Evolutionary conservation across 2,888 invertebrate genomes (phyloP).

Genomic region (Pherbina coryleti): DNA sequence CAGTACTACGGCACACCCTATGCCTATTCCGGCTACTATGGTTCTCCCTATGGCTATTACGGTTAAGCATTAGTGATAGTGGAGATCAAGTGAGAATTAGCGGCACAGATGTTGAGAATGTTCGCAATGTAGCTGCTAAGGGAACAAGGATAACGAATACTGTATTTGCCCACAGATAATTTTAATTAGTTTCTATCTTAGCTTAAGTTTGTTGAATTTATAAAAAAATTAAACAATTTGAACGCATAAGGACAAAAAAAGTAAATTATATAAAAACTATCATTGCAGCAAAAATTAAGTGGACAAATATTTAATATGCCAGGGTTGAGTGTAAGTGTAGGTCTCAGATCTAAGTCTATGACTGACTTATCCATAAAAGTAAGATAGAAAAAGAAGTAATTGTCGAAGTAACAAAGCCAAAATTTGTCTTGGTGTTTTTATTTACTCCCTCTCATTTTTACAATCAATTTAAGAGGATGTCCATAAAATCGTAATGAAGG

Average conservation of each 20-base stretch:
- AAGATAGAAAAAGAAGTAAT: no score
- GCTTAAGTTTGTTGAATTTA: neutral
- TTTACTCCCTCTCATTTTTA: no score
- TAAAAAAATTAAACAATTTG: neutral
- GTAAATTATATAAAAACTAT: neutral
- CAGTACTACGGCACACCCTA: constrained; percentile 45
- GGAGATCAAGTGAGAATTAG: neutral
- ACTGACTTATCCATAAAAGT: no score
- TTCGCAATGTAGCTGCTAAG: constrained; percentile 3
- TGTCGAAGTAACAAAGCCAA: no score
- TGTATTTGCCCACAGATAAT: constrained; percentile 6
- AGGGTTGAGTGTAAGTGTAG: no score
- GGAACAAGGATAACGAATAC: constrained; percentile 2
- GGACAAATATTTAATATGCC: no score
- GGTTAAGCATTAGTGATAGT: constrained; percentile 36
- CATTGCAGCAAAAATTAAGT: constrained; percentile 1
- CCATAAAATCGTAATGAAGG: no score
- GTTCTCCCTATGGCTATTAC: constrained; percentile 47
- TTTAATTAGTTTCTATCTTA: neutral
- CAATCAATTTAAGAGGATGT: no score
- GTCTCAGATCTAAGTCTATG: no score
- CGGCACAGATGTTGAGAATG: neutral
- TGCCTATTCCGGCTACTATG: constrained; percentile 42
- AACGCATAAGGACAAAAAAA: neutral
- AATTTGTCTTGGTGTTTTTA: no score